These are phyloP conservation scores for Chaenogobius annularis DNA, from an alignment of 2,113 vertebrate genomes.

Conservation along the genomic window DNA sequence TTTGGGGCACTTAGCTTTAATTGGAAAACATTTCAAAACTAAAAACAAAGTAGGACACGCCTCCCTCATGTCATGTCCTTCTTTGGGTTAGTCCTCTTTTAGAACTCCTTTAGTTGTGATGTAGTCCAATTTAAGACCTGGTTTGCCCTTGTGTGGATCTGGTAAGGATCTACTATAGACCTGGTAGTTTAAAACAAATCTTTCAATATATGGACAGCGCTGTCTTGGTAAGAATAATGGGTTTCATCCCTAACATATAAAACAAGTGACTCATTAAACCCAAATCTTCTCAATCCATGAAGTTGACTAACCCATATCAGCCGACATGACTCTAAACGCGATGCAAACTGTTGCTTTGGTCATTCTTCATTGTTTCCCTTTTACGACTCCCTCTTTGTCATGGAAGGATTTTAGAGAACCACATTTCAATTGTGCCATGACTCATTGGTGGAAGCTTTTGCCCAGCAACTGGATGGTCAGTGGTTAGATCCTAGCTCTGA, in stretches of 20 bases:
- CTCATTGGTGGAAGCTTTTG: background rate
- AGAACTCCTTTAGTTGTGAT: no score
- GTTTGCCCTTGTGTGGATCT: background rate
- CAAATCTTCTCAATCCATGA: background rate
- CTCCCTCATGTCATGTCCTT: no score
- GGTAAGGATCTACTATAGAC: background rate
- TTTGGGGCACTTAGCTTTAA: slow-evolving; percentile 21
- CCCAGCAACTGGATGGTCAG: background rate
- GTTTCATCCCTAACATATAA: background rate
- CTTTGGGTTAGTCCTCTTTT: no score
- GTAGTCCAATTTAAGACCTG: background rate
- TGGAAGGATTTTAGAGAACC: slow-evolving; percentile 29
- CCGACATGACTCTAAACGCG: slow-evolving; percentile 23
- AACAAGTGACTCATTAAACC: background rate
- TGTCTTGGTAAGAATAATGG: background rate
- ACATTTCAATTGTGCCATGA: slow-evolving; percentile 39
- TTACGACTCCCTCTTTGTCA: slow-evolving; percentile 45
- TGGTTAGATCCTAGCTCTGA: background rate
- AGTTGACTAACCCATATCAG: slow-evolving; percentile 7
- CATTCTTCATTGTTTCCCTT: slow-evolving; percentile 31
- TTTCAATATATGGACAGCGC: no score
- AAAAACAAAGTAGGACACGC: no score
- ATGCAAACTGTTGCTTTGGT: slow-evolving; percentile 44
- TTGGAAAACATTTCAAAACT: slow-evolving; percentile 40
- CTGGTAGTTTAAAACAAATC: background rate